A percentile compares a stretch with the other conserved stretches of the same genome.
These are phyloP conservation scores for Ametastegia equiseti DNA, from an alignment of 2,888 invertebrate species.

Conservation along the genomic window DNA sequence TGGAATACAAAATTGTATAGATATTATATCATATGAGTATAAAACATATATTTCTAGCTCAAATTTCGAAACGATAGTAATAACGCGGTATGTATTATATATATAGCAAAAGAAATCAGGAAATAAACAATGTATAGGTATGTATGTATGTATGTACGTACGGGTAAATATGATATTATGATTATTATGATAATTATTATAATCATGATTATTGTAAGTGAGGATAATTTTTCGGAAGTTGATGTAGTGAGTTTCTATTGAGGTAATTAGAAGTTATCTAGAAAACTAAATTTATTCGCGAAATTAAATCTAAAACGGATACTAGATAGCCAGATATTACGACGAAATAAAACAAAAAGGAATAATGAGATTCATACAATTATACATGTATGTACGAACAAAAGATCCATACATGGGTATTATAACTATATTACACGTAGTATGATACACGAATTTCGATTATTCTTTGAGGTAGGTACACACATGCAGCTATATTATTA, in stretches of 20 bases:
- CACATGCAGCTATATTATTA: neutral
- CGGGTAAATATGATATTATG: too few species aligned
- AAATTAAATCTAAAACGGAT: too few species aligned
- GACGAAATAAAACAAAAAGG: too few species aligned
- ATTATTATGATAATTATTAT: too few species aligned
- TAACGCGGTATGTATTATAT: too few species aligned
- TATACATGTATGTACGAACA: neutral
- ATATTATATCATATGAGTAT: neutral
- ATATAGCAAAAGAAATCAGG: neutral
- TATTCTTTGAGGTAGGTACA: neutral
- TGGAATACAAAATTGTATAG: neutral
- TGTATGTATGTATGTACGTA: neutral
- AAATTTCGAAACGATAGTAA: slow-evolving; percentile 39
- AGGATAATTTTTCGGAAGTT: too few species aligned
- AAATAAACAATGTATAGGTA: neutral
- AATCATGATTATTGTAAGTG: too few species aligned
- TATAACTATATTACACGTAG: neutral
- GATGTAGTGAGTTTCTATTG: too few species aligned
- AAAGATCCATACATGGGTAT: neutral
- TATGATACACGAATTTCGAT: neutral
- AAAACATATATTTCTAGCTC: slow-evolving; percentile 2
- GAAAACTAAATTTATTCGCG: too few species aligned
- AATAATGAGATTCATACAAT: too few species aligned
- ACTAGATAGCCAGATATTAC: too few species aligned
- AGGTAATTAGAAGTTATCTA: too few species aligned